phyloP scores from a whole-genome alignment of 2,797 vertebrate species.

The Furcifer pardalis region DNA sequence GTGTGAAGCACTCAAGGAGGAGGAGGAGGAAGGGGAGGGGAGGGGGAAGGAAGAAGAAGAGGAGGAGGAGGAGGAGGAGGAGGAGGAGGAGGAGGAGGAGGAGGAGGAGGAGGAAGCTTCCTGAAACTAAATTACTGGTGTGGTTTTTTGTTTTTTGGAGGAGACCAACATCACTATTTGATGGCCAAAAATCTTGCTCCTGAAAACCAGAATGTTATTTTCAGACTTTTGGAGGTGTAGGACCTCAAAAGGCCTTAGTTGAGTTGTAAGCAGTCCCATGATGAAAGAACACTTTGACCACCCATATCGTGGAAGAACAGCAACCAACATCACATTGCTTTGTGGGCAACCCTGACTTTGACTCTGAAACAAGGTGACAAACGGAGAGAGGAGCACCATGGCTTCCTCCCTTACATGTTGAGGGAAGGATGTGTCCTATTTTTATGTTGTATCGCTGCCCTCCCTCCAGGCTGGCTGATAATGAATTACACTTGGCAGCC shows the following conservation, averaged over 20 bases:
- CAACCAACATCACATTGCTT: not conserved
- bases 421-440: constrained; percentile 46
- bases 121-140: no score
- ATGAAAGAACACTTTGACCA: no score
- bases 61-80: no score
- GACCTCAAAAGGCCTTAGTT: not conserved
- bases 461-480: not conserved
- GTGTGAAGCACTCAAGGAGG: no score
- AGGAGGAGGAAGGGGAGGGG: no score
- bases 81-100: no score
- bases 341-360: not conserved
- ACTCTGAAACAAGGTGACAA: not conserved
- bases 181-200: no score
- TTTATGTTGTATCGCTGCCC: not conserved
- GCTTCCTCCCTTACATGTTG: accelerated
- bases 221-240: not conserved
- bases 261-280: no score
- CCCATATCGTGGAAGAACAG: not conserved
- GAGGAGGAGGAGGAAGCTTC: no score
- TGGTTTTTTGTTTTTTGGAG: no score
- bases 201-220: not conserved
- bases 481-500: constrained; percentile 52
- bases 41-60: no score
- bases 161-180: no score
- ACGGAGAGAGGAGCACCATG: not conserved